Evolutionary conservation across 1,140 invertebrate species (phyloP), one percentile per base, ranked within the genome.

Genomic region (Brachionus asplanchnoidis): DNA sequence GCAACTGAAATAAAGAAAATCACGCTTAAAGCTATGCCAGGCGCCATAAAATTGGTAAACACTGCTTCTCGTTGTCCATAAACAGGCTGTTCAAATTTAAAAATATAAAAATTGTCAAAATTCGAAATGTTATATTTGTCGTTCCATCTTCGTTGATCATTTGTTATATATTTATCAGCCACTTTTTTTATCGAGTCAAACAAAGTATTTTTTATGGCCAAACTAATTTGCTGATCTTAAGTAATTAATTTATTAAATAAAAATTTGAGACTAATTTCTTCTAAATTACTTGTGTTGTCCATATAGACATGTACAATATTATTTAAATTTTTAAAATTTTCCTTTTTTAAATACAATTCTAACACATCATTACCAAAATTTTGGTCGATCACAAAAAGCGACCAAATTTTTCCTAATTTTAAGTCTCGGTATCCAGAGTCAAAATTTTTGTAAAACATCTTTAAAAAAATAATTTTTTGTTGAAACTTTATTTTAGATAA

Each of bases 1-100:
- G 95, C 95, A n/a, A 97, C 95, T 26, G 96, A 95, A 90, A 97
- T 92, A 92, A 97, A 97, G 91, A 96, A 97, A 1, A 96, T 94
- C 87, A 97, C 96, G 40, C 82, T 84, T n/a, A 97, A 90, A 87
- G 97, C 95, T 80, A 97, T 94, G 86, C 96, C 96, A 53, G 96
- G 95, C 42, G 95, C 95, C 85, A 97, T 96, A 89, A 97, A 98
- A 89, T 97, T 94, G 1, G 95, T 96, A 87, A 97, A 97, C 84
- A 94, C 95, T 17, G 95, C 95, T 86, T 94, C 92, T 86, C 92
- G 92, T 32, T 93, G 92, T 1, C 79, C 79, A 65, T 82, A 82
- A 65, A 82, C 40, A 14, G 79, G 79, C n/a, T 60, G 11, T 36
- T 82, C 79, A 42, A 82, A 68, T 46, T 82, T 77, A 26, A 77